Evolutionary conservation across 53 echinoderm and acorn worm genomes (phyloP), one percentile per base, ranked within the genome.

Genomic region (Holothuria leucospilota): DNA sequence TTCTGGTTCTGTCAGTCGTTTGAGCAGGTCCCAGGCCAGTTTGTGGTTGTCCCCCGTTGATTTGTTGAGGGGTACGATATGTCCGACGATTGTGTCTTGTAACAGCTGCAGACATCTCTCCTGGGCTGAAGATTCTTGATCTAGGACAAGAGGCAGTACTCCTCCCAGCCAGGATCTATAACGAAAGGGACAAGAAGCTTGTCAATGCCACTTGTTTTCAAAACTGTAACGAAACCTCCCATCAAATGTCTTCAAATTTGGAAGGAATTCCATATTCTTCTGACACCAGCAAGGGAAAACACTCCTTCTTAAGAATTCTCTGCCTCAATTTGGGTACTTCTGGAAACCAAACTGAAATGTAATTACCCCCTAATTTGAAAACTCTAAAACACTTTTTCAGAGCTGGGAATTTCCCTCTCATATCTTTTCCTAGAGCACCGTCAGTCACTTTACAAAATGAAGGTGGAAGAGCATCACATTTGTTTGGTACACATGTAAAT

Each of bases 71-170:
- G 61, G 62, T 1, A 61, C 71, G 15, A 89, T 73, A 29, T 77
- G 85, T 20, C 53, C 85, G 6, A 86, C 59, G 2, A 71, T 59
- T 1, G 51, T 65, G 27, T 90, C 90, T 58, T 89, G 84, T 25
- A 94, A 30, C 10, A 90, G 82, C 84, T 92, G 91, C 1, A 94
- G 88, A n/a, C 95, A 91, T 82, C 90, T 93, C 82, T 98, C 98
- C 13, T 95, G 95, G 58, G 91, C 95, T 4, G 93, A 77, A 13
- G 89, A 81, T 41, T 98, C 98, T 40, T 90, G 88, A 74, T 98
- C 98, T 5, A 91, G 60, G 11, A 98, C 95, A 8, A 92, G 78
- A 0, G 98, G 98, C 5, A 95, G 78, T 9, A 98, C 77, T 21
- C 88, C 93, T 60, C 88, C 86, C 23, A 98, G 88, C 98, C 98